Base-by-base conservation (phyloP, 2,113 vertebrate species). In the Nycticorax nycticorax region DNA sequence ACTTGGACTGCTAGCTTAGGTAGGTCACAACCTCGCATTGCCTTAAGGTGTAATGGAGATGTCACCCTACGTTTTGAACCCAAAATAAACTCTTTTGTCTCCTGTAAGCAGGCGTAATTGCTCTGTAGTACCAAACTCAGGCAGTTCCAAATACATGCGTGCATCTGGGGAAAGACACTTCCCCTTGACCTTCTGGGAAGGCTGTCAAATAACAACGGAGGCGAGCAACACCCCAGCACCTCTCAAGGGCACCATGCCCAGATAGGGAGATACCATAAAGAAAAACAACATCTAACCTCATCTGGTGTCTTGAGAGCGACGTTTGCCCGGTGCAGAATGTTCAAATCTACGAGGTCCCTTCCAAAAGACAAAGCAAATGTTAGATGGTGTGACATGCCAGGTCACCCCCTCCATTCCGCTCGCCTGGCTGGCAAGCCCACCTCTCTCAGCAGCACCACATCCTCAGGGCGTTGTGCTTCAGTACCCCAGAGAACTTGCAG, bases 231-330 rank as follows among this genome's bases (percentile, higher is more conserved):
- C 5, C 69, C 47, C 64, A 63, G 17, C 60, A 43, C n/a, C 30
- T 60, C 26, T 48, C 9, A 59, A 55, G 62, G 82, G 33, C 57
- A 55, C 23, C 52, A 3, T 6, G 8, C 10, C 48, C 59, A 86
- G 60, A 24, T 0, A 66, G 47, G 37, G 27, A 83, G 68, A 24
- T 21, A 60, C n/a, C 57, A 14, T 1, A 12, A 89, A 90, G 32
- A 87, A 64, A 91, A 50, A 33, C 81, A 94, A 43, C 8, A 27
- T 92, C 98, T 93, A 73, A 98, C 98, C 98, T 98, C 96, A 14
- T 97, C 96, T 6, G 97, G 89, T 71, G 89, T 98, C 97, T 97
- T 98, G 71, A 98, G 81, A 80, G 97, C 94, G 8, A 98, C 77
- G 18, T 98, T 98, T 22, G 93, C 90, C 3, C 41, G 88, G 11